A percentile compares a stretch with the other conserved stretches of the same genome.
Evolutionary conservation across 2,113 vertebrate genomes (phyloP).

Genomic region (Gavia stellata): DNA sequence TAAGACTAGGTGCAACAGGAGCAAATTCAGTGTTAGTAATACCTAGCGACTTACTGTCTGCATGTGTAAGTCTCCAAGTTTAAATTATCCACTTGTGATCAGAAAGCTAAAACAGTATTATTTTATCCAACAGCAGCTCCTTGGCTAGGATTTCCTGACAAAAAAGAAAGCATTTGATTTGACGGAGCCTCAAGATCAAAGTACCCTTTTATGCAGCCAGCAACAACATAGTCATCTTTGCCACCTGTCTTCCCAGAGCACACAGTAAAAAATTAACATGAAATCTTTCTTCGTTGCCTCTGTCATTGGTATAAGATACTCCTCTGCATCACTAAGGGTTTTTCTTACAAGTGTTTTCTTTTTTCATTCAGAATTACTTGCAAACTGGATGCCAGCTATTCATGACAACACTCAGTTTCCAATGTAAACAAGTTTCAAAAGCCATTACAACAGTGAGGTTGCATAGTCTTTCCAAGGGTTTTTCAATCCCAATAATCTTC

Average conservation of each 20-base stretch:
- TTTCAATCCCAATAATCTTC: not conserved
- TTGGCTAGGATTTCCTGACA: not conserved
- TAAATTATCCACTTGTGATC: not conserved
- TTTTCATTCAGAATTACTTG: not conserved
- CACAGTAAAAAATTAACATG: not conserved
- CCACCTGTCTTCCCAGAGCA: not conserved
- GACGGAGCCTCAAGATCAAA: not conserved
- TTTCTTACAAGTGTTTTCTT: not conserved
- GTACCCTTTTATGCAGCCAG: not conserved
- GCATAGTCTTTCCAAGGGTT: not conserved
- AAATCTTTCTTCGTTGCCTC: not conserved
- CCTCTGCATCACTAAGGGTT: not conserved
- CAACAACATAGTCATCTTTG: not conserved
- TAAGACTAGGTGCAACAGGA: not conserved
- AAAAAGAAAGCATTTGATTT: not conserved
- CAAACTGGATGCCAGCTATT: not conserved
- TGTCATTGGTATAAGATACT: not conserved
- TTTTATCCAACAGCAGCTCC: not conserved
- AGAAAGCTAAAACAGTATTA: not conserved
- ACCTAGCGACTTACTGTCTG: not conserved
- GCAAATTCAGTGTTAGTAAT: not conserved
- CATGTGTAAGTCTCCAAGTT: not conserved
- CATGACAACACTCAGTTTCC: not conserved
- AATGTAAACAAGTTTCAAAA: not conserved
- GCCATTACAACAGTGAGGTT: not conserved